A percentile compares a stretch with the other conserved stretches of the same genome.
These are phyloP conservation scores for Nibea albiflora DNA, from an alignment of 2,113 vertebrate genomes.

Conservation along the genomic window DNA sequence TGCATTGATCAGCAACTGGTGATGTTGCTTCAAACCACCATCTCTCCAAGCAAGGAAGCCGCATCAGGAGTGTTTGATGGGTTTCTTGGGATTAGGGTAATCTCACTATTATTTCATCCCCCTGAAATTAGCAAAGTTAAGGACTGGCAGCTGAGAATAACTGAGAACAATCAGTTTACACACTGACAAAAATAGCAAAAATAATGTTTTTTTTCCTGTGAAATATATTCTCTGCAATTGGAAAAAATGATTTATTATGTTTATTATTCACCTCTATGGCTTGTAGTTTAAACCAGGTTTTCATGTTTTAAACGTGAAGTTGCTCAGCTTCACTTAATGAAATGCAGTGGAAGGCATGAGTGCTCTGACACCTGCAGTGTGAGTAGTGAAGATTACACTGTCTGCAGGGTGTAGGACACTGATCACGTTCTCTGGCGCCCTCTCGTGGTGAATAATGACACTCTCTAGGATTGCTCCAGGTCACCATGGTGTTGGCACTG, in stretches of 20 bases:
- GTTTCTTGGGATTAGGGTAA: slow-evolving; percentile 17
- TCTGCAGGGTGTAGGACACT: not conserved
- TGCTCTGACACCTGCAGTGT: slow-evolving; percentile 14
- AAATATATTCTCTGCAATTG: not conserved
- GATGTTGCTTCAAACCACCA: not conserved
- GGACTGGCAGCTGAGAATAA: not conserved
- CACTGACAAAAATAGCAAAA: not conserved
- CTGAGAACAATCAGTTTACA: not conserved
- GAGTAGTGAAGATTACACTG: not conserved
- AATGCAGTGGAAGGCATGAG: not conserved
- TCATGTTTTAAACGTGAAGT: not conserved
- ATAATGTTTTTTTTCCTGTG: not conserved
- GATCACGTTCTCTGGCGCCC: slow-evolving; percentile 51
- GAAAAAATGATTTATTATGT: not conserved
- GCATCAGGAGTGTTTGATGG: not conserved
- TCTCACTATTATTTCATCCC: not conserved
- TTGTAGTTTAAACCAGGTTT: not conserved
- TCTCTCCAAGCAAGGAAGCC: not conserved
- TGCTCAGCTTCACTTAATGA: slow-evolving; percentile 9
- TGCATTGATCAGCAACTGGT: not conserved
- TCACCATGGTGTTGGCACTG: not conserved
- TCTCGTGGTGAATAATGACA: slow-evolving; percentile 64
- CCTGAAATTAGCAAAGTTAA: slow-evolving; percentile 31
- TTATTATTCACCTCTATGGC: not conserved
- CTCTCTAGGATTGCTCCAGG: not conserved